Evolutionary conservation across 1,140 invertebrate genomes (phyloP).

Genomic region (Neodiprion fabricii): DNA sequence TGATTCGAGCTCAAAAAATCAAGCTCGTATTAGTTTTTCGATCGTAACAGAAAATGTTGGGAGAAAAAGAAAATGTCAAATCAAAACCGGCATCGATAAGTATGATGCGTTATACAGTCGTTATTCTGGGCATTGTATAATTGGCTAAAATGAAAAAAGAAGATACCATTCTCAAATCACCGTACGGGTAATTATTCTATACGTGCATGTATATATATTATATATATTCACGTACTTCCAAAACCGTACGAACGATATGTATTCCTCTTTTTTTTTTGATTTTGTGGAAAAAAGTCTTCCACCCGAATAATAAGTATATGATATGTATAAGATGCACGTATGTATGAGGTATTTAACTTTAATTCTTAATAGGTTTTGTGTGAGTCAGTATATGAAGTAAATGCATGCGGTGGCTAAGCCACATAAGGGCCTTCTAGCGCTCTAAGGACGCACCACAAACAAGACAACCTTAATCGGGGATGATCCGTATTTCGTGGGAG

Average conservation of each 20-base stretch:
- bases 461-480: constrained; percentile 11
- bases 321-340: background rate
- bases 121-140: no score
- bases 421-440: constrained; percentile 24
- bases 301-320: background rate
- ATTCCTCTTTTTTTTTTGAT: no score
- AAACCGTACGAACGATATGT: no score
- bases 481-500: background rate
- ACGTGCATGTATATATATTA: background rate
- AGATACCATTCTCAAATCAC: background rate
- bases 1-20: background rate
- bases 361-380: background rate
- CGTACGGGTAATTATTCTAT: background rate
- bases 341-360: background rate
- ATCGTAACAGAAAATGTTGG: no score
- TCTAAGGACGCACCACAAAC: constrained; percentile 35
- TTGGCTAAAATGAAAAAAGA: background rate
- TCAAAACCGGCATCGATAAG: no score
- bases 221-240: no score
- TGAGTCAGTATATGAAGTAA: background rate
- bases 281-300: no score
- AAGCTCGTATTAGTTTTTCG: background rate
- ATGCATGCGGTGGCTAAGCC: constrained; percentile 17
- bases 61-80: no score
- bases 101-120: no score